Evolutionary conservation across 2,888 invertebrate genomes (phyloP), one percentile per base, ranked within the genome.

Genomic region (Heteropelma amictum): DNA sequence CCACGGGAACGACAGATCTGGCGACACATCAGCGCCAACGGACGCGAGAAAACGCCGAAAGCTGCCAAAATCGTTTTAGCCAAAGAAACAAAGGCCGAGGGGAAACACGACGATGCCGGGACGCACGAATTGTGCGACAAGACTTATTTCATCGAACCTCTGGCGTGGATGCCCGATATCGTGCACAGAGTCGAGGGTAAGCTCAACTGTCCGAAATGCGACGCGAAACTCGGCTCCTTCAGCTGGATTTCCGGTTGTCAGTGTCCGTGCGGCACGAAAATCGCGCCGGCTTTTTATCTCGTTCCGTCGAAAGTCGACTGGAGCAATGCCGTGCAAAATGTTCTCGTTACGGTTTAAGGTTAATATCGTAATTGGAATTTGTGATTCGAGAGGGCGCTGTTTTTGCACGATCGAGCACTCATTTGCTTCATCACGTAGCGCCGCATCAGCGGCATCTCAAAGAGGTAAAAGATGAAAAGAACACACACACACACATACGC

Each of bases 241-340:
- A 96, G 95, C 88, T 97, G 97, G 98, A 92, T 95, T 72, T 33
- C 90, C 92, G 95, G 96, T 64, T 96, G 96, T 83, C 94, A 95
- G 82, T 97, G 97, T 88, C 96, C 96, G 0, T 98, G 97, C 89
- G 97, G 97, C 0, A 93, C 94, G 76, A 95, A 96, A 89, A 94
- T 97, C 72, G 95, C 96, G 10, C 97, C 97, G 0, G 96, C 96
- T 21, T 98, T 97, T 91, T 97, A 97, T 90, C 91, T 98, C 81
- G 95, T 95, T 83, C 96, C 96, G 38, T 95, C 96, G 45, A 97
- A 96, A 90, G 96, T 97, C 75, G 97, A 97, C 89, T 94, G 95
- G 91, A 95, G 96, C 72, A 96, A 95, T 88, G 94, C 95, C 61
- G 96, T 96, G 60, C 95, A 96, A 88, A 97, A 96, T 88, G 94